Base-by-base conservation (phyloP, 37 sponge, comb jelly and placozoan species). In the Chondrilla cf. caribensis region DNA sequence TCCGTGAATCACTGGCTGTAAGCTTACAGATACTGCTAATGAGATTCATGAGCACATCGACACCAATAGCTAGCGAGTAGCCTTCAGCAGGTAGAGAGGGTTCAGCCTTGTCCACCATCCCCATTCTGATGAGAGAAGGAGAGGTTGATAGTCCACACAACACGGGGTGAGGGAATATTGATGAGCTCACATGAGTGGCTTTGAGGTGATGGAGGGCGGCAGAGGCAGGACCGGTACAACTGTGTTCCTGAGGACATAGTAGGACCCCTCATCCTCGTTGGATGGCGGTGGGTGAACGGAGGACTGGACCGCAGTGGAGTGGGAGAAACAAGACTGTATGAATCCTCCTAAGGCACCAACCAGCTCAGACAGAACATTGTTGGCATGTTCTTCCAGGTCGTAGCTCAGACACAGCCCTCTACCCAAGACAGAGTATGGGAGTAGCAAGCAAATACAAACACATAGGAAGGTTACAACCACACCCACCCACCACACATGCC, bases 331-430 rank as follows among this genome's bases (percentile, higher is more conserved):
- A 22, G 89, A 84, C 83, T 97, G 97, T 39, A 97, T 89, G 84
- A 91, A 97, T 57, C 85, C 87, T 38, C 91, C 94, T 36, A 97
- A 28, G 18, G 88, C 92, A 57, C 84, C 82, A 19, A 98, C 83
- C 57, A 98, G 86, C 65, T 98, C 96, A 15, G 79, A 68, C 80
- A 98, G 93, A 11, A 98, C 89, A 35, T 89, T 90, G 25, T 92
- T 88, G 38, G 94, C 90, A 58, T 95, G 95, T 26, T 91, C 90
- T 58, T 98, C 95, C 92, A 98, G 86, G 73, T 98, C 98, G 83
- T 98, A 98, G 77, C 75, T 73, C 70, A 84, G 82, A 82, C 94
- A 95, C 41, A 98, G 94, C 0, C 86, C 86, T 41, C 90, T 93
- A 54, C 14, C n/a, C n/a, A n/a, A n/a, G n/a, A n/a, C n/a, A n/a